Base-by-base conservation (phyloP, 2,888 invertebrate species). In the Nudaria mundana region DNA sequence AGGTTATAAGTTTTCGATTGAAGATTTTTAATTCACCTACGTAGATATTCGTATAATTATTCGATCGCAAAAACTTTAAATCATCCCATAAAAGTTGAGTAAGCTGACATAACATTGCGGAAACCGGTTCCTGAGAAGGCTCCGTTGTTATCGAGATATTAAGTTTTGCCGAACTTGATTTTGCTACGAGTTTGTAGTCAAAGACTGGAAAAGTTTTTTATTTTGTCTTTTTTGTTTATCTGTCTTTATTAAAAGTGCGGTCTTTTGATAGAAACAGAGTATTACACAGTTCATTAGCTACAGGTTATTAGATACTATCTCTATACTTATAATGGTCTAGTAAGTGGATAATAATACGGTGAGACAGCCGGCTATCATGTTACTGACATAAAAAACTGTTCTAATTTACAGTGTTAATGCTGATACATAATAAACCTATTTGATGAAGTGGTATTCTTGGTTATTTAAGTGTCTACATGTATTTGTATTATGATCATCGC, bases 121-220 rank as follows among this genome's bases (percentile, higher is more conserved):
- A 28, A 28, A 30, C 30, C 18, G 11, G 30, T 18, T 30, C 18
- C 7, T 12, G 30, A 16, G 11, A 10, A 16, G 11, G 18, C 10
- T 11, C 30, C 18, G 6, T 7, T 18, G 30, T 18, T 30, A 30
- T 30, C 30, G 11, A 16, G 10, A 12, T 24, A 15, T 14, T 15
- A 1, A 15, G 10, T n/a, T 22, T 13, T 24, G 23, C 10, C 12
- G 6, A 28, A 35, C 15, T 18, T 22, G 29, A 10, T 29, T 28
- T 28, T 28, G 28, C 11, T 14, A 23, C 15, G 8, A 13, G 20
- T 26, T 25, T 5, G 11, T 32, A 34, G 23, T 7, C 20, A 24
- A 29, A 34, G 34, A 24, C 24, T 11, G 10, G n/a, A 30, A 26
- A 18, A n/a, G 24, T 34, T n/a, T n/a, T n/a, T n/a, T n/a, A n/a